Evolutionary conservation across 2,113 vertebrate species (phyloP).

Genomic region (Colaptes auratus): DNA sequence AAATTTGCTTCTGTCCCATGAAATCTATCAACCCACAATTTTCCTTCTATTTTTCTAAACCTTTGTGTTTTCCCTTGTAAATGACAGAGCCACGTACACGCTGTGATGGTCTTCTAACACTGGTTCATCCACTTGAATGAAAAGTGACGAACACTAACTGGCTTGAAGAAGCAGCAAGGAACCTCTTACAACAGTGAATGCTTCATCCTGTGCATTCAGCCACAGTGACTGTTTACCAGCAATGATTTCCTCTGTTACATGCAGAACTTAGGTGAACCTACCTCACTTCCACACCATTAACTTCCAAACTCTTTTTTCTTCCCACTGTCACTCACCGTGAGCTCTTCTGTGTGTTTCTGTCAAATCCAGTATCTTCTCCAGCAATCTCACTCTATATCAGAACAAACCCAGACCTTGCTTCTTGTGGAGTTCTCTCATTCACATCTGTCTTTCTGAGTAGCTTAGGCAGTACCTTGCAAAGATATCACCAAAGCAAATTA

Average conservation of each 20-base stretch:
- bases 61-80: not conserved
- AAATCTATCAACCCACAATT: not conserved
- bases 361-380: constrained; percentile 34
- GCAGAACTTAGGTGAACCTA: constrained; percentile 22
- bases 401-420: not conserved
- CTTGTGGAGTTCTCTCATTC: not conserved
- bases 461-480: not conserved
- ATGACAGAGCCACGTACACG: not conserved
- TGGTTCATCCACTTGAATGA: not conserved
- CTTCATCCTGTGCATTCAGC: not conserved
- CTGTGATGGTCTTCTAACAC: not conserved
- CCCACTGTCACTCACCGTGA: constrained; percentile 29
- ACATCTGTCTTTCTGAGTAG: not conserved
- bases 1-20: not conserved
- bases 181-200: not conserved
- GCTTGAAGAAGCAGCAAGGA: constrained; percentile 19
- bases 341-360: constrained; percentile 37
- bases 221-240: constrained; percentile 17
- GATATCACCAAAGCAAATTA: not conserved
- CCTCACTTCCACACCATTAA: constrained; percentile 56
- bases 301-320: constrained; percentile 25
- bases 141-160: not conserved
- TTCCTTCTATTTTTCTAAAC: not conserved
- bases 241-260: constrained; percentile 23
- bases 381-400: not conserved